phyloP scores from a whole-genome alignment of 2,888 invertebrate genomes.

The Colletes collaris region DNA sequence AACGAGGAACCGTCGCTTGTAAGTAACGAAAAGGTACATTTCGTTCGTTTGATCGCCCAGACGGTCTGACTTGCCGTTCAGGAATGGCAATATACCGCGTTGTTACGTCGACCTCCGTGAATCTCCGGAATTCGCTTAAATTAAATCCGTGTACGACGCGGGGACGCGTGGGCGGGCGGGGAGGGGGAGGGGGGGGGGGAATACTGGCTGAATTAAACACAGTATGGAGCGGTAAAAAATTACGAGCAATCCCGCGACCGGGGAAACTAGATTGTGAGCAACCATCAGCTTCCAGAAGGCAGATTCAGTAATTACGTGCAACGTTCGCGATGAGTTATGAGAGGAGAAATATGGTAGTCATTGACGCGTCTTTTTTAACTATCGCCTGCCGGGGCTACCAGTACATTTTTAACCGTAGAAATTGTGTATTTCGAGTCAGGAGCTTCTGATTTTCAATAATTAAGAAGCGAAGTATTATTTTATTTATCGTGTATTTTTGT shows the following conservation, averaged over 20 bases:
- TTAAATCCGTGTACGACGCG: constrained; percentile 64
- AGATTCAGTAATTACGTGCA: constrained; percentile 1
- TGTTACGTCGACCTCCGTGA: constrained; percentile 64
- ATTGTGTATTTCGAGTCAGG: no score
- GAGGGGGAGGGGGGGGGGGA: neutral
- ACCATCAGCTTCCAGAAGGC: neutral
- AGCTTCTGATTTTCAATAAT: no score
- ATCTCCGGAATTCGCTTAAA: constrained; percentile 70
- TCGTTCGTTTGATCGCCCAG: constrained; percentile 59
- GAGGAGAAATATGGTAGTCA: no score
- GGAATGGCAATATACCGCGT: constrained; percentile 71
- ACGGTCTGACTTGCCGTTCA: constrained; percentile 56
- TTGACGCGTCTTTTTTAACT: no score
- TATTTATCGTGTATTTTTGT: no score
- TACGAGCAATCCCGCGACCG: constrained; percentile 3
- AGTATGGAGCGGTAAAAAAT: constrained; percentile 29
- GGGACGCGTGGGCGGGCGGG: constrained; percentile 15
- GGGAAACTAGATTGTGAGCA: neutral
- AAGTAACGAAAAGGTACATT: constrained; percentile 14
- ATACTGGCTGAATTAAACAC: no score
- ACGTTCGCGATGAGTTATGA: no score
- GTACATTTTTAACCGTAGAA: no score
- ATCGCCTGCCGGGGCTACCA: no score
- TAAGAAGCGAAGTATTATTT: no score
- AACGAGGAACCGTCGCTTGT: neutral